A percentile compares a stretch with the other conserved stretches of the same genome.
Conservation (phyloP, 2,797 vertebrate species). For the Taenioides sp. region DNA sequence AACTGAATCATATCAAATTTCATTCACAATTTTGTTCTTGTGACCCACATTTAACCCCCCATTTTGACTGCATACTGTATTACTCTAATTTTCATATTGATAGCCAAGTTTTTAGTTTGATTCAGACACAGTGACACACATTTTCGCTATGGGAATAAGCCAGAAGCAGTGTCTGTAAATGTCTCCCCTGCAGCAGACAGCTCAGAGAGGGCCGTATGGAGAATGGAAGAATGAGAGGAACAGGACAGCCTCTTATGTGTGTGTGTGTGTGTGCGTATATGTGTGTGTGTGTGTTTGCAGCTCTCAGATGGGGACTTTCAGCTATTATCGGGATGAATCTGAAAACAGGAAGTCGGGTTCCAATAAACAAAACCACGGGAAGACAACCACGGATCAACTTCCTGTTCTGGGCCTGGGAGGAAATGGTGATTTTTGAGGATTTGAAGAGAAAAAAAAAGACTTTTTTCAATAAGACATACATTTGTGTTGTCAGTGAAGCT, state of each 20-base stretch:
- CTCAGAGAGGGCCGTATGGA: conserved; percentile 1
- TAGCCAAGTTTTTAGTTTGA: background rate
- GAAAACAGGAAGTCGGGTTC: conserved; percentile 80
- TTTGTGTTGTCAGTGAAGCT: background rate
- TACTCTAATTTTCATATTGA: background rate
- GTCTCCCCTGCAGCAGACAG: conserved; percentile 22
- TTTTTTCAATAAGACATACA: background rate
- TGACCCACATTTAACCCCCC: background rate
- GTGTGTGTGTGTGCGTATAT: conserved; percentile 21
- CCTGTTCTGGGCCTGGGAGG: conserved; percentile 72
- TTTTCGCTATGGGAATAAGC: background rate
- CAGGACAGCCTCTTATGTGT: conserved; percentile 16
- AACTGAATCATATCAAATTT: background rate
- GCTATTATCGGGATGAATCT: conserved; percentile 76
- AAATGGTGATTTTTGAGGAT: conserved; percentile 81
- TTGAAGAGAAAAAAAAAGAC: conserved; percentile 62
- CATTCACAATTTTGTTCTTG: background rate
- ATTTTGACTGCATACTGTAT: background rate
- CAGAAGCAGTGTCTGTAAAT: conserved; percentile 4
- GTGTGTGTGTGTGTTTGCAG: conserved; percentile 26
- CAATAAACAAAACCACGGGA: conserved; percentile 78
- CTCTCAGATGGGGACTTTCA: conserved; percentile 59
- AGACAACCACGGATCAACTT: conserved; percentile 74
- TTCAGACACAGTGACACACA: conserved; percentile 2
- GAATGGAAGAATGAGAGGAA: conserved; percentile 29